Evolutionary conservation across 2,888 invertebrate species (phyloP).

Genomic region (Hoplodrina ambigua): DNA sequence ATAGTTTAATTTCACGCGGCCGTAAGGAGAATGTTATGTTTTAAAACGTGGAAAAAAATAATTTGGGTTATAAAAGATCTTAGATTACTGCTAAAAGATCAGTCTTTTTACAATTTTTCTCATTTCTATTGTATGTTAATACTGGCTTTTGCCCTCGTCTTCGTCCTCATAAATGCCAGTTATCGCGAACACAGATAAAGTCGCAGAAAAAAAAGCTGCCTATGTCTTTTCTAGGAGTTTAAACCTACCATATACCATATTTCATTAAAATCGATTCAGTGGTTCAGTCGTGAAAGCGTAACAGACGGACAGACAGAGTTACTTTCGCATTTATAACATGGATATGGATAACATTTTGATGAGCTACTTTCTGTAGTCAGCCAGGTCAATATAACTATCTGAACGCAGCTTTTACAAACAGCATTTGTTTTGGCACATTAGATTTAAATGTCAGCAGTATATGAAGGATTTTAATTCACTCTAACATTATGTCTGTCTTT

Average conservation of each 20-base stretch:
- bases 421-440: conserved; percentile 13
- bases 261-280: no score
- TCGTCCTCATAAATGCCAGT: no score
- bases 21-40: conserved; percentile 8
- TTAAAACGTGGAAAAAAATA: conserved; percentile 5
- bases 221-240: no score
- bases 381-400: conserved; percentile 4
- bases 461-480: conserved; percentile 10
- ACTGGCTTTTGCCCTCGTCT: no score
- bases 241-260: no score
- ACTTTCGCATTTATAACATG: no score
- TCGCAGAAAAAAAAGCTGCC: no score
- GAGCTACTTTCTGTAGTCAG: neutral
- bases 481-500: neutral
- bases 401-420: conserved; percentile 4
- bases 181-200: no score
- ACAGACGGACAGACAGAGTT: no score
- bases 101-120: neutral
- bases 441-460: neutral
- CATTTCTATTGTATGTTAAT: neutral
- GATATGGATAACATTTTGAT: neutral
- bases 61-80: neutral
- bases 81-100: neutral
- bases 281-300: no score
- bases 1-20: conserved; percentile 52